Base-by-base conservation (phyloP, 2,113 vertebrate species). In the Opisthocomus hoazin region DNA sequence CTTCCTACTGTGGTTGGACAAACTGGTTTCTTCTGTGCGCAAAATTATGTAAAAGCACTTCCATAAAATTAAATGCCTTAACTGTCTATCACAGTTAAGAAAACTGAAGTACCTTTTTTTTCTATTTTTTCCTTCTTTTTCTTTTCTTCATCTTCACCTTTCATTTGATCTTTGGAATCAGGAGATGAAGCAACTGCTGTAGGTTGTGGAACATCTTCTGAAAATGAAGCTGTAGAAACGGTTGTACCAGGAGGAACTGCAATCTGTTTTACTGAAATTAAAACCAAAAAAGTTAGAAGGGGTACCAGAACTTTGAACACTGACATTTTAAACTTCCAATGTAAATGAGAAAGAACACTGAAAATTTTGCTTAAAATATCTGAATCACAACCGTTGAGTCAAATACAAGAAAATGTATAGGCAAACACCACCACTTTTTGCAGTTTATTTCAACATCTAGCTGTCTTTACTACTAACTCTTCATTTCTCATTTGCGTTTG, bases 101-200 rank as follows among this genome's bases (percentile, higher is more conserved):
- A 54, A 80, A 81, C 7, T 24, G 15, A 82, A 77, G 50, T 98
- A 99, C 99, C 99, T 98, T 99, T 99, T 93, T 99, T 99, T 97
- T 99, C 99, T 61, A 90, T 81, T 97, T 99, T 98, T 54, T 98
- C 98, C 53, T 98, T 99, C 94, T 98, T 98, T 96, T 99, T 99
- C 82, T 98, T 98, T 84, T 98, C 96, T 96, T 99, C 98, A 32
- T 68, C 95, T 97, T 94, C 97, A 97, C 94, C 97, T 93, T 98
- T 97, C 56, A 97, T 12, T 36, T 98, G 80, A 45, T 97, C 92
- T 87, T 98, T 97, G 45, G 97, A 68, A 75, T 45, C 80, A 66
- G 98, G 45, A 43, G 87, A n/a, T 6, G 96, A 58, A 56, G 97
- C 24, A 48, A 90, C 36, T 87, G 96, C 71, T 37, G 96, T 14